These are phyloP conservation scores for Anoplolepis gracilipes DNA, from an alignment of 1,140 invertebrate species.

Conservation along the genomic window DNA sequence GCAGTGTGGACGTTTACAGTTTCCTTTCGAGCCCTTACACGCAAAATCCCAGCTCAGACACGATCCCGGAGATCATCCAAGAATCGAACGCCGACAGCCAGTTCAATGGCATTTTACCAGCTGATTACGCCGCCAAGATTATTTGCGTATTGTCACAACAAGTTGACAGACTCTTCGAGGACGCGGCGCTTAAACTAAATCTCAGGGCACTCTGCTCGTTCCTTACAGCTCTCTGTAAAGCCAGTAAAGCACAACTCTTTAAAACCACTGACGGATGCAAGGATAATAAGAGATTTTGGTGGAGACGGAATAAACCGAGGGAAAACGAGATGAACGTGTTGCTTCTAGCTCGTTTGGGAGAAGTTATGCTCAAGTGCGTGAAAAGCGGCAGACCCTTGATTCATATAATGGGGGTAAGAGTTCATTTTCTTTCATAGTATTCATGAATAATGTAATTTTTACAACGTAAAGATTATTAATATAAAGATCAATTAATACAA, in stretches of 20 bases:
- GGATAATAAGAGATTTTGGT: constrained; percentile 85
- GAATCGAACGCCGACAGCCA: constrained; percentile 88
- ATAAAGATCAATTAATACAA: no score
- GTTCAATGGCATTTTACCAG: constrained; percentile 91
- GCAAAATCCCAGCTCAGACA: constrained; percentile 87
- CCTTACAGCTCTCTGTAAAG: constrained; percentile 92
- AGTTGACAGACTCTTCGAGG: constrained; percentile 94
- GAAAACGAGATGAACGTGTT: constrained; percentile 87
- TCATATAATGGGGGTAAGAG: constrained; percentile 92
- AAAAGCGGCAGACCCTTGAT: constrained; percentile 94
- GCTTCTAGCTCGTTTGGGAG: constrained; percentile 93
- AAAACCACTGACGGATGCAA: constrained; percentile 83
- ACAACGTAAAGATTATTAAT: no score
- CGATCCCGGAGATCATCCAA: constrained; percentile 88
- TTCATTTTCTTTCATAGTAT: no score
- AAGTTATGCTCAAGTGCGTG: constrained; percentile 94
- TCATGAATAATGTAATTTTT: not conserved
- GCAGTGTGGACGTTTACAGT: constrained; percentile 93
- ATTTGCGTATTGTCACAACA: constrained; percentile 94
- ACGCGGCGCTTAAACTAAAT: constrained; percentile 95
- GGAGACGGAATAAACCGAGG: constrained; percentile 85
- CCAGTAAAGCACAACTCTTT: constrained; percentile 92
- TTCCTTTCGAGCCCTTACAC: constrained; percentile 90
- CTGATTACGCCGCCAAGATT: constrained; percentile 93
- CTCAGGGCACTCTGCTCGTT: constrained; percentile 93